These are phyloP conservation scores for Coboldia fuscipes DNA, from an alignment of 1,140 invertebrate species.

Conservation along the genomic window DNA sequence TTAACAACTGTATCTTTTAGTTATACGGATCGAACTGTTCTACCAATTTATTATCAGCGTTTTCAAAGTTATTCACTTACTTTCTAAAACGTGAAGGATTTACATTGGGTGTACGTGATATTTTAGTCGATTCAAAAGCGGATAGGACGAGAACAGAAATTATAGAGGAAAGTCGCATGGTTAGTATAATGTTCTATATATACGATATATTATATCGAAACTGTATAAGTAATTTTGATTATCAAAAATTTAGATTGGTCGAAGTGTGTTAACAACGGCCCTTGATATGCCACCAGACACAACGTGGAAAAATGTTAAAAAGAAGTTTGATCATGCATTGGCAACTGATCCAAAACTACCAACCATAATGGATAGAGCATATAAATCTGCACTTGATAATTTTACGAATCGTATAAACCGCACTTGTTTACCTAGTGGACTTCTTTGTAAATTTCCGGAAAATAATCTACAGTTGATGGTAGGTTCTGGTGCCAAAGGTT, in stretches of 20 bases:
- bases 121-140: constrained; percentile 54
- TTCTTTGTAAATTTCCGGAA: constrained; percentile 70
- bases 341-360: constrained; percentile 54
- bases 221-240: too few relatives aligned
- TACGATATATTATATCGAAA: too few relatives aligned
- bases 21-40: constrained; percentile 80
- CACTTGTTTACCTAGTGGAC: constrained; percentile 54
- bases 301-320: constrained; percentile 29
- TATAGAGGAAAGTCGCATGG: constrained; percentile 38
- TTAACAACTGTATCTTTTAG: constrained; percentile 20
- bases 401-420: constrained; percentile 78
- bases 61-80: constrained; percentile 79
- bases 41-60: constrained; percentile 59
- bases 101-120: constrained; percentile 87
- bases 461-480: constrained; percentile 98
- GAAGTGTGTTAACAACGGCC: too few relatives aligned
- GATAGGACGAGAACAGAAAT: constrained; percentile 48
- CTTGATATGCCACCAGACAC: constrained; percentile 35
- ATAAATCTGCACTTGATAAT: constrained; percentile 61
- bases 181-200: too few relatives aligned
- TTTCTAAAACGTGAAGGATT: constrained; percentile 84
- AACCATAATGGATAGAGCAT: constrained; percentile 61
- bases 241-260: too few relatives aligned
- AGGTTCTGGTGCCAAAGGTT: constrained; percentile 94
- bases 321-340: constrained; percentile 46